Base-by-base conservation (phyloP, 2,113 vertebrate species). In the Heterochromis multidens region DNA sequence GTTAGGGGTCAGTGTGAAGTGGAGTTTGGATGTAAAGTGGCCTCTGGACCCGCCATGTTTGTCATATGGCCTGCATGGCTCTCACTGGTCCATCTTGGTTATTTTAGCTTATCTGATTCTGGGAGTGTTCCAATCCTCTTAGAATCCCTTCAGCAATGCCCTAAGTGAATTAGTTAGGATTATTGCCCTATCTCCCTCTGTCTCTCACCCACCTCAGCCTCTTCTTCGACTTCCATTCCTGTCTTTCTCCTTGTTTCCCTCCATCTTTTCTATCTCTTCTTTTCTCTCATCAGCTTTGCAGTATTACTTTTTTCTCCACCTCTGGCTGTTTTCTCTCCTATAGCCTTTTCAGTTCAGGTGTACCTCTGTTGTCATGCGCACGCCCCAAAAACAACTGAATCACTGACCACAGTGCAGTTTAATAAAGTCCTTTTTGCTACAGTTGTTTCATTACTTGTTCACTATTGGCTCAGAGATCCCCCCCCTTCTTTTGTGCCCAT, bases 151-250 rank as follows among this genome's bases (percentile, higher is more conserved):
- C 92, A 95, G 93, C 94, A 95, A 94, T 94, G 95, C 93, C 93
- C 95, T 97, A 97, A 96, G 95, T 96, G 95, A 97, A 97, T 97
- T 97, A 96, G 93, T 92, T 87, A 72, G 95, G 96, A 96, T 97
- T 97, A 97, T 89, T 86, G 78, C 86, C 91, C 89, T 91, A n/a
- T 87, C 80, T 92, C 87, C 85, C 93, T 91, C 91, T 90, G 88
- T 85, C 91, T 90, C 89, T 81, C 77, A 79, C 67, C 65, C 77
- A 83, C 79, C 61, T 90, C 60, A 5, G 27, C 70, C 60, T 84
- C 61, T 5, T 77, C 74, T 59, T 59, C 60, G 11, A 1, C 60
- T 37, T 70, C 72, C 84, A 79, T 21, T 58, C 62, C 80, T 77
- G 25, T 80, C 76, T 84, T 56, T 87, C 49, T 79, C n/a, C 52